These are phyloP conservation scores for Lanistes nyassanus DNA, from an alignment of 1,140 invertebrate species.

Conservation along the genomic window DNA sequence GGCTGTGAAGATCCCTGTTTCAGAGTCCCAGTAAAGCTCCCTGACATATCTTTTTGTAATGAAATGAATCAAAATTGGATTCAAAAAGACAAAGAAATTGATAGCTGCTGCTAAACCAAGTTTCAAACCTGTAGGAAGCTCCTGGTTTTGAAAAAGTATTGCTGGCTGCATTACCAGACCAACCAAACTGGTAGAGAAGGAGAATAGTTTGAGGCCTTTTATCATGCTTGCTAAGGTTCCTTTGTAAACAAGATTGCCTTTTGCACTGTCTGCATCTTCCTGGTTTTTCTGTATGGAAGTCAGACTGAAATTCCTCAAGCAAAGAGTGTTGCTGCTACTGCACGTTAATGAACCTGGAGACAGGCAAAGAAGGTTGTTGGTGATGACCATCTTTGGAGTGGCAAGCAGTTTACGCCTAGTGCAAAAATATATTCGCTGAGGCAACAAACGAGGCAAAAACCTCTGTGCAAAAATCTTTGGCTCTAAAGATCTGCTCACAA, in stretches of 20 bases:
- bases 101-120: slow-evolving; percentile 75
- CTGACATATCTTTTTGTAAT: slow-evolving; percentile 88
- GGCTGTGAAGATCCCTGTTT: slow-evolving; percentile 50
- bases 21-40: slow-evolving; percentile 76
- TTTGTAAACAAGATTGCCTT: slow-evolving; percentile 70
- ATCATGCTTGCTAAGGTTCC: slow-evolving; percentile 77
- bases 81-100: slow-evolving; percentile 83
- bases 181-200: slow-evolving; percentile 77
- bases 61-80: slow-evolving; percentile 83
- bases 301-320: no score
- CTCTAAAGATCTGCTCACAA: no score
- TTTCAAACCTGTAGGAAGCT: slow-evolving; percentile 65
- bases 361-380: no score
- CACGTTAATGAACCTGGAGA: no score
- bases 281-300: no score
- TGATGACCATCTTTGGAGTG: no score
- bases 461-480: no score
- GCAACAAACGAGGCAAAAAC: no score
- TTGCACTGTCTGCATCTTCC: slow-evolving; percentile 3
- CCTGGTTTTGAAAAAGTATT: slow-evolving; percentile 70
- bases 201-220: slow-evolving; percentile 81
- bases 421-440: no score
- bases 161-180: slow-evolving; percentile 80
- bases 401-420: no score
- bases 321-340: no score